Evolutionary conservation across 2,888 invertebrate genomes (phyloP), one percentile per base, ranked within the genome.

Genomic region (Drosophila ezoana): DNA sequence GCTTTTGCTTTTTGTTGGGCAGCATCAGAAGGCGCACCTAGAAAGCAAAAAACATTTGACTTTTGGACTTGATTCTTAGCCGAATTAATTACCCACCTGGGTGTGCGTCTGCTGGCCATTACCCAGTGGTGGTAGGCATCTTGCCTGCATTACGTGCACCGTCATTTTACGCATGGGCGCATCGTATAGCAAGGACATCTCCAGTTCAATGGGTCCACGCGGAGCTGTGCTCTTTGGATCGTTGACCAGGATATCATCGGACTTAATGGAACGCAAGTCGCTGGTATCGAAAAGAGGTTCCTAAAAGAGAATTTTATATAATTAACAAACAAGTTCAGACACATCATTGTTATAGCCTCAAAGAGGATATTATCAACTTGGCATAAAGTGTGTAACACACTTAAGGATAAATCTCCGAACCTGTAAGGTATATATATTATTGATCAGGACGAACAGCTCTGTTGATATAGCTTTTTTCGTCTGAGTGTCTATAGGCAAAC

Each of bases 161-260:
- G 97, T 97, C 97, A 98, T 97, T 93, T 96, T 97, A 66, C 97
- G 94, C 93, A 97, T 96, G 8, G 97, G 97, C 13, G 97, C 96
- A 91, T 98, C 98, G 91, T 98, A 98, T 35, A 97, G 93, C 89
- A 98, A 94, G 8, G 97, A 97, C 68, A 98, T 95, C 92, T 98
- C 98, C 57, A 86, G 57, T 35, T 87, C 86, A 72, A 98, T 93
- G 71, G 95, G 95, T 6, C 98, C 97, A 76, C 96, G 95, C 71
- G 94, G 93, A 0, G 90, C 87, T 41, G 79, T 65, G 38, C 84
- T 76, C 63, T 91, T 82, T 1, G 62, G 76, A 92, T 92, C 95
- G 87, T 91, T 93, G 90, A 91, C 94, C 76, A 79, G 81, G 69
- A 91, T 89, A 68, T 91, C 91, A 64, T 92, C 92, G 14, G 92